Base-by-base conservation (phyloP, 2,797 vertebrate genomes). In the Acestrorhynchus altus region DNA sequence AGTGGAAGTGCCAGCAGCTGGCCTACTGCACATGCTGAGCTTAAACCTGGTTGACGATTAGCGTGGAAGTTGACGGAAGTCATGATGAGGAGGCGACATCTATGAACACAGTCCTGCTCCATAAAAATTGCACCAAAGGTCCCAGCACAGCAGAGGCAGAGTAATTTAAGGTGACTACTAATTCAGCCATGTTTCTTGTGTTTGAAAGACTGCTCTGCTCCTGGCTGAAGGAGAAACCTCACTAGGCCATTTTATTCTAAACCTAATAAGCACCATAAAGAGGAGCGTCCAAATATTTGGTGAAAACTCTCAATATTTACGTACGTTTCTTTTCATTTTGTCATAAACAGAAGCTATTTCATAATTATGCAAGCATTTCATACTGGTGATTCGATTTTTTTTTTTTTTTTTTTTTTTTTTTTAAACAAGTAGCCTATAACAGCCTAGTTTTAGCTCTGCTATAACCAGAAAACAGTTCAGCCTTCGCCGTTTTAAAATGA, bases 391-490 rank as follows among this genome's bases (percentile, higher is more conserved):
- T n/a, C n/a, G n/a, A n/a, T n/a, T n/a, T n/a, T n/a, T n/a, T n/a
- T n/a, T n/a, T n/a, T n/a, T n/a, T 8, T 66, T 46, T 60, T 31
- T 31, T 49, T 52, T 56, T 9, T 75, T 4, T 22, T 8, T 44
- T 61, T 13, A 18, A 40, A n/a, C n/a, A n/a, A n/a, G n/a, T n/a
- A n/a, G n/a, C n/a, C n/a, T 16, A 46, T 54, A 28, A 35, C 40
- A 51, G 59, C 72, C 64, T 68, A 63, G 42, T 61, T 87, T 69
- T 61, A 70, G 18, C 51, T 73, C 54, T 49, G 26, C 78, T 44
- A 39, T 84, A 65, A 60, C 76, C 82, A 85, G 79, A 80, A 85
- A 85, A 85, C 63, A 85, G 78, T 51, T 71, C 52, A 61, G 80
- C 52, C 74, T 67, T 73, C 61, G 82, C 70, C 51, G 57, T 69